These are phyloP conservation scores for Penaeus vannamei DNA, from an alignment of 1,140 invertebrate species.

Conservation along the genomic window DNA sequence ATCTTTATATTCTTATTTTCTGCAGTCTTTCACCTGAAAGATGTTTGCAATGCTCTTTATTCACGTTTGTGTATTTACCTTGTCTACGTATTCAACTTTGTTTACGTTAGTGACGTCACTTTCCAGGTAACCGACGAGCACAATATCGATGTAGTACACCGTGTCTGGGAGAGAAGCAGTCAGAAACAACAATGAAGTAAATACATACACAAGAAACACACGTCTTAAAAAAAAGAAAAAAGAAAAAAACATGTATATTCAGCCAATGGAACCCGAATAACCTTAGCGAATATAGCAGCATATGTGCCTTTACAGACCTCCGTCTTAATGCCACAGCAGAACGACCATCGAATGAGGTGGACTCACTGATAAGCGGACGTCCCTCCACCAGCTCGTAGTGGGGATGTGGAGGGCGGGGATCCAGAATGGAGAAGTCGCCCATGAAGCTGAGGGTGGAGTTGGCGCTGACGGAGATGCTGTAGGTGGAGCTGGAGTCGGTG, in stretches of 20 bases:
- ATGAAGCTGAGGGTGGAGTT: conserved; percentile 56
- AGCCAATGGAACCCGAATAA: no score
- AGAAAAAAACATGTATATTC: no score
- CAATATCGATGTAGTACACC: conserved; percentile 55
- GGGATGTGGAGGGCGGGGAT: conserved; percentile 55
- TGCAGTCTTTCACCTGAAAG: no score
- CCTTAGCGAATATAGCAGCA: no score
- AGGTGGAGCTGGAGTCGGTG: neutral
- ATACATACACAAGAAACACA: neutral
- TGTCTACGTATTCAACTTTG: conserved; percentile 48
- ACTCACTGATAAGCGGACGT: conserved; percentile 49
- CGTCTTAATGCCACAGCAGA: neutral
- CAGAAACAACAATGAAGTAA: neutral
- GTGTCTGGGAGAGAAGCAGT: conserved; percentile 35
- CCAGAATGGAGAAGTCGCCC: conserved; percentile 48
- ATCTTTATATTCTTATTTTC: no score
- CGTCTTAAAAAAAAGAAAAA: no score
- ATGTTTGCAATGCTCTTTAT: neutral
- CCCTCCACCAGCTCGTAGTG: conserved; percentile 47
- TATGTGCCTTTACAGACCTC: neutral
- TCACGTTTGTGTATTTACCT: neutral
- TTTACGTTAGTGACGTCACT: conserved; percentile 39
- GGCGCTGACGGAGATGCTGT: conserved; percentile 46
- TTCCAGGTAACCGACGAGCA: conserved; percentile 56
- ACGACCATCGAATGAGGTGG: no score